phyloP scores from a whole-genome alignment of 2,888 invertebrate genomes.

The Punctoribates punctum region DNA sequence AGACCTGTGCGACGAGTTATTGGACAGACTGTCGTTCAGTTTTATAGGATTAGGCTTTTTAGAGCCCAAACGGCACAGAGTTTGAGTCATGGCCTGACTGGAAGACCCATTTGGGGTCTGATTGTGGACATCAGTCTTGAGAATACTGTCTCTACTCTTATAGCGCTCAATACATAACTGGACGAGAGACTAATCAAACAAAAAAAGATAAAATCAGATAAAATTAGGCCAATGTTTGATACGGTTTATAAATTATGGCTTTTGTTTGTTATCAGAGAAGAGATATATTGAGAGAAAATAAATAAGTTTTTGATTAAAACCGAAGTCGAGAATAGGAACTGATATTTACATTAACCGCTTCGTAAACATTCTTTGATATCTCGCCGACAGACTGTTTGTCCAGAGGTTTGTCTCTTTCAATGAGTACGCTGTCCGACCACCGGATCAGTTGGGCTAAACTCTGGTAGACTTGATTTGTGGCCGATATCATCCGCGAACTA shows the following conservation, averaged over 20 bases:
- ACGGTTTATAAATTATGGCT: background rate
- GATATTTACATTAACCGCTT: conserved; percentile 65
- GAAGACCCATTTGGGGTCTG: conserved; percentile 5
- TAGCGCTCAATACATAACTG: conserved; percentile 77
- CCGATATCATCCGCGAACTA: conserved; percentile 70
- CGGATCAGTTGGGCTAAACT: conserved; percentile 80
- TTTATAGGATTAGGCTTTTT: background rate
- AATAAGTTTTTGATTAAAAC: background rate
- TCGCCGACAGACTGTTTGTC: conserved; percentile 62
- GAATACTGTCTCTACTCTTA: conserved; percentile 55
- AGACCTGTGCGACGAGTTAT: conserved; percentile 44
- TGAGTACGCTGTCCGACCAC: conserved; percentile 74
- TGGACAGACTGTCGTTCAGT: background rate
- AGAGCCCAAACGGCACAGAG: background rate
- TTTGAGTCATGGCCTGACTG: background rate
- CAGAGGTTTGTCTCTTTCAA: conserved; percentile 52
- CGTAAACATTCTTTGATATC: conserved; percentile 67
- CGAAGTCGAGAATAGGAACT: background rate
- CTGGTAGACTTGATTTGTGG: conserved; percentile 79
- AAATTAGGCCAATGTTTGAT: background rate
- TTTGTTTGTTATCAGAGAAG: background rate
- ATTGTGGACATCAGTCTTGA: conserved; percentile 44
- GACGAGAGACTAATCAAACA: conserved; percentile 63
- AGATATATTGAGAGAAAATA: conserved; percentile 2
- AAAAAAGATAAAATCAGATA: conserved; percentile 41